Percentiles rank a stretch among this genome's conserved stretches.
phyloP scores from a whole-genome alignment of 2,113 vertebrate species.

The Setophaga petechia region DNA sequence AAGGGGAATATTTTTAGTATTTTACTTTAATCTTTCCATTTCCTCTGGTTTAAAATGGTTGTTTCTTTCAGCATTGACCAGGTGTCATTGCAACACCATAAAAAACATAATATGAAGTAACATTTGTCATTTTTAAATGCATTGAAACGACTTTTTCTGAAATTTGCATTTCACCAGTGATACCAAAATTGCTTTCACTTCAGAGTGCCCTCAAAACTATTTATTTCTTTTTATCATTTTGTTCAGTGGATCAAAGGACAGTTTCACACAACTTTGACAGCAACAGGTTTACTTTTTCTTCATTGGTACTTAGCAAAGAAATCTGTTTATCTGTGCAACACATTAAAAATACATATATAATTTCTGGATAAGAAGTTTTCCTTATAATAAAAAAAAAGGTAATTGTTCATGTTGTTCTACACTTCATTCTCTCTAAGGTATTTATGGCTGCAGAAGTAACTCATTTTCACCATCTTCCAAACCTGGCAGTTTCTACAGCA shows the following conservation, averaged over 20 bases:
- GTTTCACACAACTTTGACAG: background rate
- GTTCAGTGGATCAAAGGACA: background rate
- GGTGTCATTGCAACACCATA: background rate
- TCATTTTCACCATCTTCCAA: background rate
- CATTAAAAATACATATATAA: background rate
- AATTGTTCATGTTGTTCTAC: background rate
- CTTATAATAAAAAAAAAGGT: background rate
- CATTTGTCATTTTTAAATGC: background rate
- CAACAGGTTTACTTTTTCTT: background rate
- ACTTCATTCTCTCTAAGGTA: background rate
- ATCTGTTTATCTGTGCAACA: background rate
- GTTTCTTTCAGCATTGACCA: background rate
- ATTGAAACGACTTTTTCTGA: background rate
- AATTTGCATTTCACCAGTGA: background rate
- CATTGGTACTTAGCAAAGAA: background rate
- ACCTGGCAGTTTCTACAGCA: background rate
- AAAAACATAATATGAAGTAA: background rate
- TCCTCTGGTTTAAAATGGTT: background rate
- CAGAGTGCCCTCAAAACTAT: background rate
- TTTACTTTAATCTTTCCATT: background rate
- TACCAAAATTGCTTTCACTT: background rate
- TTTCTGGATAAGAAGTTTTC: background rate
- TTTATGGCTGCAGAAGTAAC: background rate
- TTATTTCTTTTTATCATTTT: background rate
- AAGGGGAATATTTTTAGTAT: background rate